These are phyloP conservation scores for Lordiphosa andalusiaca DNA, from an alignment of 2,888 invertebrate species.

Conservation along the genomic window DNA sequence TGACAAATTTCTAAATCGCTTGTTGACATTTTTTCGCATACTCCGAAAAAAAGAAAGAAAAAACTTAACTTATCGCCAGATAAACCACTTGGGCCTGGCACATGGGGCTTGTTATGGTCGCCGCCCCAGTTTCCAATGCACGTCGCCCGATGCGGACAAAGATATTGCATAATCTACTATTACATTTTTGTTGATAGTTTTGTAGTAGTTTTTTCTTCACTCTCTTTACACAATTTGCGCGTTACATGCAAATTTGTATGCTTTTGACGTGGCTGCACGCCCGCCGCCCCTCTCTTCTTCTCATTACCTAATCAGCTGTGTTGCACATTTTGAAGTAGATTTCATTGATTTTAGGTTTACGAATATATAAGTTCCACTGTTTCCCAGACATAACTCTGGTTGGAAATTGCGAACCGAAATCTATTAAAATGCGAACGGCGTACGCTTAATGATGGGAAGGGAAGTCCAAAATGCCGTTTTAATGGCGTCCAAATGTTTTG, in stretches of 20 bases:
- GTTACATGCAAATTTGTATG: constrained; percentile 58
- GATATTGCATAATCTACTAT: constrained; percentile 65
- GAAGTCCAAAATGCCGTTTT: constrained; percentile 58
- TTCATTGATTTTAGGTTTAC: constrained; percentile 34
- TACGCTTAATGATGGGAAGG: constrained; percentile 53
- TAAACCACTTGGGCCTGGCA: constrained; percentile 50
- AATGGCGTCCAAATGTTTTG: constrained; percentile 36
- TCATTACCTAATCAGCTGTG: constrained; percentile 55
- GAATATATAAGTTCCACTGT: constrained; percentile 3
- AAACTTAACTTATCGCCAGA: constrained; percentile 28
- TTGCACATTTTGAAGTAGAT: constrained; percentile 45
- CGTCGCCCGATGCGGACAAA: constrained; percentile 56
- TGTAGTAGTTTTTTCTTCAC: constrained; percentile 12
- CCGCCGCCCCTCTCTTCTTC: constrained; percentile 1
- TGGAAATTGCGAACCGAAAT: constrained; percentile 25
- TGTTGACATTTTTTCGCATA: constrained; percentile 20
- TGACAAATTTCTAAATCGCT: constrained; percentile 57
- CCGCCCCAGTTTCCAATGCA: constrained; percentile 66
- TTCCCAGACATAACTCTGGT: constrained; percentile 55
- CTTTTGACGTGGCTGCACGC: constrained; percentile 60
- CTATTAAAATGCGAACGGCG: constrained; percentile 56
- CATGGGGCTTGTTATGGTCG: constrained; percentile 47
- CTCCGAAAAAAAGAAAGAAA: background rate
- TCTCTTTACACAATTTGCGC: constrained; percentile 36
- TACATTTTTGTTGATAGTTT: constrained; percentile 53